These are phyloP conservation scores for Apodemus sylvaticus DNA, from an alignment of 2,113 vertebrate species.

Conservation along the genomic window DNA sequence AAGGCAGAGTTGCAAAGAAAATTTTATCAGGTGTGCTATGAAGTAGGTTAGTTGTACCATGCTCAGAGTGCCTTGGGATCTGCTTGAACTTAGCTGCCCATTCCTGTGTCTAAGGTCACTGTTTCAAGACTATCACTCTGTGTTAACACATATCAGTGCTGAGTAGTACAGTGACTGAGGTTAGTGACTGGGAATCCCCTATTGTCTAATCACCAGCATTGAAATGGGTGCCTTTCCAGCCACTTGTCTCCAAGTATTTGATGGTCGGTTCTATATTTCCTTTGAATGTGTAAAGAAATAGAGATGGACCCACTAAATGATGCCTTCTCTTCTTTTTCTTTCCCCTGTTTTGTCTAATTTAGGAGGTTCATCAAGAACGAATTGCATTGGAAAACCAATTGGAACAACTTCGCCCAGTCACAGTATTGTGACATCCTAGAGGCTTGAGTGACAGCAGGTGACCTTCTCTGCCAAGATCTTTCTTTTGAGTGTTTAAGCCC, in stretches of 20 bases:
- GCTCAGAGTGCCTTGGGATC: neutral
- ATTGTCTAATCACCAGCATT: conserved; percentile 6
- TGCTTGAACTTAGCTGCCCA: neutral
- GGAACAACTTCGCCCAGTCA: conserved; percentile 93
- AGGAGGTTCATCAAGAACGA: conserved; percentile 96
- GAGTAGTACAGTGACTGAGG: conserved; percentile 82
- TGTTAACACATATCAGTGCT: conserved; percentile 80
- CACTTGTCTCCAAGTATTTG: neutral
- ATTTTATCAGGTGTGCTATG: neutral
- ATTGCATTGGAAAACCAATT: conserved; percentile 95
- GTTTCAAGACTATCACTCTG: neutral
- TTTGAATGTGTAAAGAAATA: conserved; percentile 36
- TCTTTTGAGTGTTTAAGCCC: conserved; percentile 44
- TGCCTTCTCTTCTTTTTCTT: conserved; percentile 59
- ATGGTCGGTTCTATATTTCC: neutral
- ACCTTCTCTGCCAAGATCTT: conserved; percentile 55
- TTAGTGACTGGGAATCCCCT: neutral
- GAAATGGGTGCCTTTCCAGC: neutral
- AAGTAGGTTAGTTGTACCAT: neutral
- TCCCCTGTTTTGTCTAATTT: conserved; percentile 67
- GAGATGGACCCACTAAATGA: conserved; percentile 58
- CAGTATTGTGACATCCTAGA: conserved; percentile 87
- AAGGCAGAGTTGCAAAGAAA: neutral
- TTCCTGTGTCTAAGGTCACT: neutral
- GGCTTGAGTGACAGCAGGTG: neutral